Conservation (phyloP, 2,113 vertebrate genomes). For the Zosterops borbonicus region DNA sequence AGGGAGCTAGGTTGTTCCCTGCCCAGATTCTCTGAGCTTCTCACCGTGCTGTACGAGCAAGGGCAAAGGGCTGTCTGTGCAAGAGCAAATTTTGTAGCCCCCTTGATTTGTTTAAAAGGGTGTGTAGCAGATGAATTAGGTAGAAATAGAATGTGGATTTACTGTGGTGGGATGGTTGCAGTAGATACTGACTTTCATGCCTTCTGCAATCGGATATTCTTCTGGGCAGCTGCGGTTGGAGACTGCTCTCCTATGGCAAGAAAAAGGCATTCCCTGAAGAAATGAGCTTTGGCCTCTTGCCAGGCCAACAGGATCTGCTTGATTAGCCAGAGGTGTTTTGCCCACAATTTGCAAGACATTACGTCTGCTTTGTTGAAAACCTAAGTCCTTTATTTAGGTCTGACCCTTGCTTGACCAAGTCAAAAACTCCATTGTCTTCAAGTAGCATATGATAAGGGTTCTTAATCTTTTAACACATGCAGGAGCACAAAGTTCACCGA, state of each 20-base stretch:
- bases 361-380: not conserved
- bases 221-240: not conserved
- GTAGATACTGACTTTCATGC: not conserved
- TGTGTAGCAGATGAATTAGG: not conserved
- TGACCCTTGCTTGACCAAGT: not conserved
- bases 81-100: not conserved
- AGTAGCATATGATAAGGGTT: not conserved
- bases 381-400: not conserved
- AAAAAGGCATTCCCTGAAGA: not conserved
- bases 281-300: not conserved
- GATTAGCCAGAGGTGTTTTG: not conserved
- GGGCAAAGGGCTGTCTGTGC: not conserved
- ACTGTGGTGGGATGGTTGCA: not conserved
- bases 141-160: not conserved
- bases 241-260: not conserved
- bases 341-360: not conserved
- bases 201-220: not conserved
- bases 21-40: not conserved
- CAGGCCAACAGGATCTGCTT: not conserved
- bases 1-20: not conserved
- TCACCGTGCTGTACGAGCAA: accelerated
- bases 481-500: not conserved
- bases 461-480: not conserved
- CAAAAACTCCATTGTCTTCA: not conserved
- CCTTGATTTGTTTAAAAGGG: not conserved